Conservation (phyloP, 37 sponge, comb jelly and placozoan genomes). For the Diacarnus erythraeanus region DNA sequence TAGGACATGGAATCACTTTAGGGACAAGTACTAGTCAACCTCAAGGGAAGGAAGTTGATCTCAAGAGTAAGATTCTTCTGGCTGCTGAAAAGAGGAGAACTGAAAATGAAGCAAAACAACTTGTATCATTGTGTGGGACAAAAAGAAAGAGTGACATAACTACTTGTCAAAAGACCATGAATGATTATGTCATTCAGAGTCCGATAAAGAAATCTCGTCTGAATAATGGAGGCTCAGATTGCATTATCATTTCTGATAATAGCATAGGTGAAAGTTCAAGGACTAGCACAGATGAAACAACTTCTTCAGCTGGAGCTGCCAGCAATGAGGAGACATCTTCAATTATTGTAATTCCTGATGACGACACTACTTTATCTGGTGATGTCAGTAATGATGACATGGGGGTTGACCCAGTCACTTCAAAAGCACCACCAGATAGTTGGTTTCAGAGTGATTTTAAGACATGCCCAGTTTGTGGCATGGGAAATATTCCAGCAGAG, state of each 20-base stretch:
- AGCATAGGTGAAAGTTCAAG: neutral
- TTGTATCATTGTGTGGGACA: neutral
- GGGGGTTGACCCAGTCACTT: neutral
- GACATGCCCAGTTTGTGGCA: slow-evolving; percentile 66
- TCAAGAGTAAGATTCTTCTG: slow-evolving; percentile 21
- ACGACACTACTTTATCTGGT: neutral
- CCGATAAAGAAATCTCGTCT: neutral
- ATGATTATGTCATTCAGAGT: neutral
- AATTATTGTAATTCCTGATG: neutral
- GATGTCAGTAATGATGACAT: neutral
- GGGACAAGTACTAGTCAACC: neutral
- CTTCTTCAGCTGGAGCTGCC: neutral
- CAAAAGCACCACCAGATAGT: neutral
- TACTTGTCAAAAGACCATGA: neutral
- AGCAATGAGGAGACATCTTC: neutral
- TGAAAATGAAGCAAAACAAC: slow-evolving; percentile 1
- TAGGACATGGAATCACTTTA: slow-evolving; percentile 3
- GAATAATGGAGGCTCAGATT: too few species aligned
- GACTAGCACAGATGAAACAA: neutral
- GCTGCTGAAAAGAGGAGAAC: slow-evolving; percentile 42
- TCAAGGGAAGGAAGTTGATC: neutral
- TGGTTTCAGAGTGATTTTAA: slow-evolving; percentile 2
- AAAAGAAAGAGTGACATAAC: neutral
- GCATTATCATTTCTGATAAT: neutral
- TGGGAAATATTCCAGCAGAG: slow-evolving; percentile 39